These are phyloP conservation scores for Dasypogon diadema DNA, from an alignment of 2,888 invertebrate species.

Conservation along the genomic window DNA sequence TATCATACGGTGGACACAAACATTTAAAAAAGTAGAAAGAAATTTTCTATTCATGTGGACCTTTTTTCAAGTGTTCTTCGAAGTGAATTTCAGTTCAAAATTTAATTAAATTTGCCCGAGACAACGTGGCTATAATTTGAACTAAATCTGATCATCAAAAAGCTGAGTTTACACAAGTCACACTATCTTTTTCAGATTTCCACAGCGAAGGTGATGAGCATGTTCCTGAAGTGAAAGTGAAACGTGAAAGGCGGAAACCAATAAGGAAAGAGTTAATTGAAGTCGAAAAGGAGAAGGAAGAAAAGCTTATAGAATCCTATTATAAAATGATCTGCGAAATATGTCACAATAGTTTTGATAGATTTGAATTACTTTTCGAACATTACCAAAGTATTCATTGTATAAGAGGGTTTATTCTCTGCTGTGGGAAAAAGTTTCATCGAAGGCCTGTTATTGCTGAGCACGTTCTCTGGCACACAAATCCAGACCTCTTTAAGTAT, in stretches of 20 bases:
- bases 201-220: conserved; percentile 24
- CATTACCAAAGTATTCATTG: conserved; percentile 57
- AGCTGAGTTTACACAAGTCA: no score
- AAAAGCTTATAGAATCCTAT: conserved; percentile 53
- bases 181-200: conserved; percentile 13
- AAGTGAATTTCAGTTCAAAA: no score
- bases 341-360: conserved; percentile 52
- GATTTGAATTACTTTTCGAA: conserved; percentile 55
- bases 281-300: conserved; percentile 47
- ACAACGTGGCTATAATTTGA: no score
- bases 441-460: conserved; percentile 56
- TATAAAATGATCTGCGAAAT: conserved; percentile 57
- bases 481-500: conserved; percentile 59
- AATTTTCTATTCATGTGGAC: no score
- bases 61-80: background rate
- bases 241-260: conserved; percentile 13
- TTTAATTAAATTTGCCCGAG: no score
- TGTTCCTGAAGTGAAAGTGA: conserved; percentile 12
- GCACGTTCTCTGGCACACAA: conserved; percentile 58
- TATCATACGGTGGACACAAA: no score
- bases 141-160: no score
- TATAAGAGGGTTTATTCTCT: conserved; percentile 58
- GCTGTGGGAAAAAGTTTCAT: conserved; percentile 58
- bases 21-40: no score
- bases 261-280: conserved; percentile 30